A percentile compares a stretch with the other conserved stretches of the same genome.
These are phyloP conservation scores for Borostomias antarcticus DNA, from an alignment of 2,797 vertebrate species.

Conservation along the genomic window DNA sequence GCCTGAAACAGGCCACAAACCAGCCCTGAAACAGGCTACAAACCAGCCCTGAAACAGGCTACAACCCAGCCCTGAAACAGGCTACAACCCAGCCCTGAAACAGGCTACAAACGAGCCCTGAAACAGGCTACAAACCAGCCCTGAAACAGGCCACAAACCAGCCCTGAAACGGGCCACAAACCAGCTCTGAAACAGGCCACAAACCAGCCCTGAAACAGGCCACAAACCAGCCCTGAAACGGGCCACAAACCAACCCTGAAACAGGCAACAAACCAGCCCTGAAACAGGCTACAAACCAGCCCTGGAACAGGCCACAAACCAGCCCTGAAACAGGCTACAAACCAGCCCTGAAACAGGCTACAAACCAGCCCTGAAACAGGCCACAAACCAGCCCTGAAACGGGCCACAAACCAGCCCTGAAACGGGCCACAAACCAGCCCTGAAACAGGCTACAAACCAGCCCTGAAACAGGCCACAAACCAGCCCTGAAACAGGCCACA, in stretches of 20 bases:
- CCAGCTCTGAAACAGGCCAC: not conserved
- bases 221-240: not conserved
- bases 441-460: not conserved
- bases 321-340: too few species aligned
- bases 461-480: too few species aligned
- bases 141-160: constrained; percentile 3
- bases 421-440: too few species aligned
- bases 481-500: not conserved
- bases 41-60: not conserved
- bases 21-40: too few species aligned
- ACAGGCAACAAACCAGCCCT: too few species aligned
- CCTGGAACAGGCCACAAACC: constrained; percentile 3
- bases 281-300: not conserved
- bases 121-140: too few species aligned
- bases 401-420: not conserved
- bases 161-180: too few species aligned
- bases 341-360: not conserved
- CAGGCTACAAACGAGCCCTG: not conserved
- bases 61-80: too few species aligned
- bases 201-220: too few species aligned
- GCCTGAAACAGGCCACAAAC: constrained; percentile 1
- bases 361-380: too few species aligned
- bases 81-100: not conserved
- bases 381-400: not conserved
- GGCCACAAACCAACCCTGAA: too few species aligned